phyloP scores from a whole-genome alignment of 2,888 invertebrate genomes.

The Cetonia aurata region DNA sequence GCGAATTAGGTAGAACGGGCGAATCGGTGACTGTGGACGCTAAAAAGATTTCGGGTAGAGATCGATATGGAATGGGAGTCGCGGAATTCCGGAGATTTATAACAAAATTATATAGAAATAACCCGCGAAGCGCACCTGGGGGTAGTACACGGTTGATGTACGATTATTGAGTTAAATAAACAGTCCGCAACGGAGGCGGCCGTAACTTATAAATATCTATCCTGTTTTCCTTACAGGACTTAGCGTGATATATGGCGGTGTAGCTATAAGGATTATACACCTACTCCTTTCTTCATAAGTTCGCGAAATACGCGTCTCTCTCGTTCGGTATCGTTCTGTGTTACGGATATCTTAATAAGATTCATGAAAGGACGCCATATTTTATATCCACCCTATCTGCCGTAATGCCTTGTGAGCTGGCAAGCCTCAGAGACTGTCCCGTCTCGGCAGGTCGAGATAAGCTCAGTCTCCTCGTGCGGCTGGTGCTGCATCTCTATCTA shows the following conservation, averaged over 20 bases:
- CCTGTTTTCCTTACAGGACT: constrained; percentile 69
- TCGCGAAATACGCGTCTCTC: constrained; percentile 61
- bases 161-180: constrained; percentile 68
- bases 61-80: constrained; percentile 20
- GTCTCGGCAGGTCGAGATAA: constrained; percentile 59
- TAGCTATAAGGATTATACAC: constrained; percentile 70
- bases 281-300: constrained; percentile 70
- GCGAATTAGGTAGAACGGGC: background rate
- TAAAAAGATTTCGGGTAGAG: constrained; percentile 7
- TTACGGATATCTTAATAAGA: constrained; percentile 83
- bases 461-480: constrained; percentile 53
- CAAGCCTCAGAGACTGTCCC: constrained; percentile 55
- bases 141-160: constrained; percentile 60
- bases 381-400: constrained; percentile 76
- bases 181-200: constrained; percentile 61
- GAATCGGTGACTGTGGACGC: background rate
- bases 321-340: constrained; percentile 69
- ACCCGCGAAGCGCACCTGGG: constrained; percentile 43
- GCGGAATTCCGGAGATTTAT: constrained; percentile 40
- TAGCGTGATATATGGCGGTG: constrained; percentile 68
- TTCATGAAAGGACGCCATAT: constrained; percentile 87
- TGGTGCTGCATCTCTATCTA: constrained; percentile 60
- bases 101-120: constrained; percentile 43
- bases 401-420: constrained; percentile 64
- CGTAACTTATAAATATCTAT: constrained; percentile 69